Base-by-base conservation (phyloP, 2,888 invertebrate species). In the Sussaba pulchella region DNA sequence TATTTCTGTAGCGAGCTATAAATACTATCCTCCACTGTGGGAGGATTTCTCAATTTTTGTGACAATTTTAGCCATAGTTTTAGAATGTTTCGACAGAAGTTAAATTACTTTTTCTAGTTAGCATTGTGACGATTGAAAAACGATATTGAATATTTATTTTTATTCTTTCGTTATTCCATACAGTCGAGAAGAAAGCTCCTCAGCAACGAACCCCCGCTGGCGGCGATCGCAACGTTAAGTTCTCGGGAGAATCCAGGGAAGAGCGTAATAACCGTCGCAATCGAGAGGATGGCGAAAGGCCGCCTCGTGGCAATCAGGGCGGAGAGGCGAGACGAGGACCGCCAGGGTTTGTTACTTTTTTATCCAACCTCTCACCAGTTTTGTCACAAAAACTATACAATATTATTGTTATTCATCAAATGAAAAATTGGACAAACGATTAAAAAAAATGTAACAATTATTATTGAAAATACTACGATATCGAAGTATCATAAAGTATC, bases 221-320 rank as follows among this genome's bases (percentile, higher is more conserved):
- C 52, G 89, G 91, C 54, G 93, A 93, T 77, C 92, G 93, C 79
- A 94, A 93, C 78, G 93, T 93, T 73, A 94, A 93, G 88, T 94
- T 93, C 87, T 89, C 91, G 47, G 93, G 91, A 39, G 95, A 95
- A 88, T 94, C 94, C 77, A 94, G 95, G 50, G 97, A 97, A 88
- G 96, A 96, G 90, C 94, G 96, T 83, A 95, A 96, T 87, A 96
- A 95, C 89, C 93, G 94, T 85, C 93, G 94, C 84, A 95, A 95
- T 91, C 93, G 96, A 89, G 94, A 96, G 92, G 94, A 91, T 75
- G 89, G 89, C 12, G 87, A 89, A 3, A 87, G 89, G 74, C 86
- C 88, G 8, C 86, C 88, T 19, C 90, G 92, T 10, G 31, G 36
- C 43, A 86, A 85, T 17, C 85, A 84, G 39, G 88, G 87, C 12